Percentiles rank a stretch among this genome's conserved stretches.
Conservation (phyloP, 2,113 vertebrate genomes). For the Australoheros scitulus region DNA sequence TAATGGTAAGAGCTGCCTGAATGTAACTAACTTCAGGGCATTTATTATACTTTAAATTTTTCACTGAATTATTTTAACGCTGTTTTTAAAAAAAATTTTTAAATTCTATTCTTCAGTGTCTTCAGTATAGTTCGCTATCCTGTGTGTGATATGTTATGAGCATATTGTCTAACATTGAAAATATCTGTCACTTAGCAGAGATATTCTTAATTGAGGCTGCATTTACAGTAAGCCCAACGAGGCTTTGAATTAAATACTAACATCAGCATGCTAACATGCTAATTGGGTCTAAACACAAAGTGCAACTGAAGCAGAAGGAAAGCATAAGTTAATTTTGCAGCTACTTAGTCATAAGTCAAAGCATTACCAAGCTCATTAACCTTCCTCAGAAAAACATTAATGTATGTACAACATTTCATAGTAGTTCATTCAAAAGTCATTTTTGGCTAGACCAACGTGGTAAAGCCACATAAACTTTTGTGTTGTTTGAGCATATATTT, state of each 20-base stretch:
- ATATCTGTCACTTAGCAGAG: background rate
- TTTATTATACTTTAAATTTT: background rate
- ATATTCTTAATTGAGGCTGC: background rate
- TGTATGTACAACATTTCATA: background rate
- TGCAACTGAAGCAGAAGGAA: slow-evolving; percentile 15
- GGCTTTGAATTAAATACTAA: slow-evolving; percentile 21
- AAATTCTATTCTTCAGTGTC: background rate
- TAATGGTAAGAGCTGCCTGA: background rate
- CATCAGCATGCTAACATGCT: slow-evolving; percentile 7
- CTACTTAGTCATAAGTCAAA: slow-evolving; percentile 16
- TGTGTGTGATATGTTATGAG: background rate
- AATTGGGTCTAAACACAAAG: slow-evolving; percentile 9
- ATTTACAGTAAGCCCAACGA: background rate
- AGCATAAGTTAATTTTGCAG: slow-evolving; percentile 9
- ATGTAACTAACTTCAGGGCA: background rate
- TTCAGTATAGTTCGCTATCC: background rate
- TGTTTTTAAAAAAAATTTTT: background rate
- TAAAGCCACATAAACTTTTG: background rate
- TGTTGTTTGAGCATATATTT: background rate
- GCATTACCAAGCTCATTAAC: slow-evolving; percentile 11
- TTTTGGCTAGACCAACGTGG: background rate
- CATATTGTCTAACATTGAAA: background rate
- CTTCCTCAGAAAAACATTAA: slow-evolving; percentile 4
- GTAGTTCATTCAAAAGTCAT: slow-evolving; percentile 6
- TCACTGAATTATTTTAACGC: background rate